Conservation (phyloP, 2,888 invertebrate species). For the Dorcus hopei region DNA sequence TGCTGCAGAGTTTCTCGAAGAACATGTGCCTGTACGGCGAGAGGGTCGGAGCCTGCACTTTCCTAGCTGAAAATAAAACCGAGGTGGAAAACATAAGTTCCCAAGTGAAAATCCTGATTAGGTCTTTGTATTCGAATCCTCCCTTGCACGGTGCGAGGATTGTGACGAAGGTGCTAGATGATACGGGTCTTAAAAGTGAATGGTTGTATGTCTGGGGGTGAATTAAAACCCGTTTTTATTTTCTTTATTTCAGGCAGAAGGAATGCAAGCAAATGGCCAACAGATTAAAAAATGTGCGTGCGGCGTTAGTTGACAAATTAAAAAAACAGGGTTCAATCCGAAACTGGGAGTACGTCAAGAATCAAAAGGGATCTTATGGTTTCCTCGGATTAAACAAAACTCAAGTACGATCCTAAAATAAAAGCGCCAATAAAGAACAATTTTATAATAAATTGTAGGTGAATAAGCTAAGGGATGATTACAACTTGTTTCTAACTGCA, state of each 20-base stretch:
- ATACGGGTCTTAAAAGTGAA: conserved; percentile 62
- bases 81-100: conserved; percentile 84
- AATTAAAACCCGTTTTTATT: not conserved
- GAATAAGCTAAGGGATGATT: conserved; percentile 81
- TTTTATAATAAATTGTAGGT: conserved; percentile 58
- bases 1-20: conserved; percentile 95
- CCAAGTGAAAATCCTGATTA: conserved; percentile 90
- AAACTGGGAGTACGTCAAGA: conserved; percentile 92
- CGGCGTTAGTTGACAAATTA: conserved; percentile 71
- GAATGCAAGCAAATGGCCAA: conserved; percentile 99
- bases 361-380: conserved; percentile 99
- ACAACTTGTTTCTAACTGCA: conserved; percentile 91
- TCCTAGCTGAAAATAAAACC: conserved; percentile 72
- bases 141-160: conserved; percentile 91
- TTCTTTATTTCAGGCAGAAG: conserved; percentile 42
- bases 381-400: conserved; percentile 89
- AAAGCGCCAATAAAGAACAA: not conserved
- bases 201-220: conserved; percentile 67
- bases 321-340: conserved; percentile 75
- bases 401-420: conserved; percentile 58
- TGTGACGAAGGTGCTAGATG: conserved; percentile 78
- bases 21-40: conserved; percentile 95
- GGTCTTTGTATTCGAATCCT: conserved; percentile 96
- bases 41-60: conserved; percentile 83
- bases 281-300: conserved; percentile 88